Base-by-base conservation (phyloP, 2,888 invertebrate species). In the Chymomyza caudatula region DNA sequence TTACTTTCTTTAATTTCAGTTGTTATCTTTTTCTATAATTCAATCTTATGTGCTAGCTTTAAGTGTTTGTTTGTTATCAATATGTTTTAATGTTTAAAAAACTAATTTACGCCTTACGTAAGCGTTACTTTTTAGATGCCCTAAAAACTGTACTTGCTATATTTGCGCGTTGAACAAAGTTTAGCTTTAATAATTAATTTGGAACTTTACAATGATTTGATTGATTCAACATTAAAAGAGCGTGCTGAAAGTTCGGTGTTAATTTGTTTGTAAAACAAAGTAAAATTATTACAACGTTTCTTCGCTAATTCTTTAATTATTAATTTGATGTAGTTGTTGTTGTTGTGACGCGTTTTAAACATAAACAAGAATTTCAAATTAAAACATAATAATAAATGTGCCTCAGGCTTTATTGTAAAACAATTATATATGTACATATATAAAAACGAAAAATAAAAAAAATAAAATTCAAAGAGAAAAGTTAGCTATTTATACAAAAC, bases 351-450 rank as follows among this genome's bases (percentile, higher is more conserved):
- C 20, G 13, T 29, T 51, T 59, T 51, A 52, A 19, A 11, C 20
- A 22, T 43, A 15, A 47, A 56, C 19, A 58, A 11, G 1, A 59
- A 55, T 65, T 74, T 57, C 62, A 58, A 64, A 67, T 56, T 42
- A 37, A 65, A 74, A 11, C 23, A 22, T 44, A 5, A 58, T 37
- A 22, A 63, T 76, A 69, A 74, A 82, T 80, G 88, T 88, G 89
- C 88, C 88, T 88, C 88, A 88, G 89, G 88, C 88, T 87, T 69
- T 84, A 75, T 86, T 88, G 86, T 86, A 86, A 85, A 86, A 88
- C 79, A 85, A 87, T 75, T 85, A 82, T 76, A 84, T 73, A 69
- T 65, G 49, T 57, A 59, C 54, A 60, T 65, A 56, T 47, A 61
- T 57, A 62, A 61, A 61, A 43, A 52, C 65, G 2, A 52, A 15